phyloP scores from a whole-genome alignment of 2,113 vertebrate genomes.

The Leiothrix lutea region DNA sequence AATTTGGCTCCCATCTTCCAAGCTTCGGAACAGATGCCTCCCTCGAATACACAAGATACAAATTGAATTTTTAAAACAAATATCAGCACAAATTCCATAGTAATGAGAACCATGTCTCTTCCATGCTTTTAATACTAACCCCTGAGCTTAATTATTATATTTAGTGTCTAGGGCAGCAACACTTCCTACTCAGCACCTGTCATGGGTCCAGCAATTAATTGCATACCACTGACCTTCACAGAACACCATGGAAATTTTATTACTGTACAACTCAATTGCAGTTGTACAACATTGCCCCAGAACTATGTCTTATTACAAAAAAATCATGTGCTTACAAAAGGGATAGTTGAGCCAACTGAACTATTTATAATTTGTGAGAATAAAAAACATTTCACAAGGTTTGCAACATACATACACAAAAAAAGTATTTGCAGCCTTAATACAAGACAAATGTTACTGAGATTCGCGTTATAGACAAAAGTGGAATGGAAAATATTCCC shows the following conservation, averaged over 20 bases:
- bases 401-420: conserved; percentile 2
- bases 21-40: neutral
- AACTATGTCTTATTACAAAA: conserved; percentile 66
- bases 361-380: conserved; percentile 34
- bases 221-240: conserved; percentile 80
- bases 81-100: neutral
- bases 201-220: conserved; percentile 79
- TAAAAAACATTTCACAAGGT: conserved; percentile 19
- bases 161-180: conserved; percentile 74
- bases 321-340: conserved; percentile 19
- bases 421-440: neutral
- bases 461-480: conserved; percentile 20
- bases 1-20: neutral
- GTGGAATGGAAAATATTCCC: conserved; percentile 55
- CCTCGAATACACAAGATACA: neutral
- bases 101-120: neutral
- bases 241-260: conserved; percentile 85
- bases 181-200: conserved; percentile 77
- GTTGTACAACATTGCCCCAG: conserved; percentile 69
- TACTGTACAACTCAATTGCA: conserved; percentile 76
- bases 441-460: conserved; percentile 28
- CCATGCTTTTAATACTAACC: conserved; percentile 3
- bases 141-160: conserved; percentile 76
- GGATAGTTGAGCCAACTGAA: conserved; percentile 9
- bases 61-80: conserved; percentile 13